Evolutionary conservation across 1,140 invertebrate species (phyloP).

Genomic region (Trichonephila clavipes): DNA sequence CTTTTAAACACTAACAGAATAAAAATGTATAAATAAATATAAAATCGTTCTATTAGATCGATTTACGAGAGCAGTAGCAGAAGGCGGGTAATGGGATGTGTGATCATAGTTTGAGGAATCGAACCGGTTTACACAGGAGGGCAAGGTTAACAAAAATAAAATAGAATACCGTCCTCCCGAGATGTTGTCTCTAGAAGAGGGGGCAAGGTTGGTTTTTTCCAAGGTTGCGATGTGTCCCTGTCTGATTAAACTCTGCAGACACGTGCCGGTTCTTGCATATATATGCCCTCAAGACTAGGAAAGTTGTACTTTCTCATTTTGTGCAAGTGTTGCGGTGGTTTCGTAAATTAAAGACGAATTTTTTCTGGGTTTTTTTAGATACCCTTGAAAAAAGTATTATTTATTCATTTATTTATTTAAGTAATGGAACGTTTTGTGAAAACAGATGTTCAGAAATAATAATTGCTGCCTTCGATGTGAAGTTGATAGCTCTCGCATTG

Average conservation of each 20-base stretch:
- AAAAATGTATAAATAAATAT: neutral
- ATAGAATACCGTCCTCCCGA: neutral
- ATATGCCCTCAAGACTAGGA: no score
- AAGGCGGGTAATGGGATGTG: neutral
- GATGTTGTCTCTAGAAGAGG: neutral
- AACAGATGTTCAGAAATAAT: neutral
- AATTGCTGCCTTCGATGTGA: no score
- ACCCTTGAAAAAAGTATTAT: no score
- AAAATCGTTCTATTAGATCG: neutral
- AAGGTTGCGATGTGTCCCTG: neutral
- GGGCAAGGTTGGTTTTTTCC: neutral
- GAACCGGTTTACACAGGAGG: conserved; percentile 23
- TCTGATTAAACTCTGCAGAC: neutral
- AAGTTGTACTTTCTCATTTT: no score
- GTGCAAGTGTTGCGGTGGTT: neutral
- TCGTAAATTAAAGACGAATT: neutral
- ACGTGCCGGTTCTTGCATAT: neutral
- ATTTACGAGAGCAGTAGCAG: neutral
- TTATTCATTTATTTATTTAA: no score
- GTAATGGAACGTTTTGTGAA: neutral
- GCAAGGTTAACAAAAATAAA: conserved; percentile 21
- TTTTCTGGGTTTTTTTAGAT: neutral
- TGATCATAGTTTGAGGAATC: neutral
- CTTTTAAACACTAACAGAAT: neutral
- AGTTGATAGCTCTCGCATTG: no score